Percentiles rank a stretch among this genome's conserved stretches.
Evolutionary conservation across 2,113 vertebrate species (phyloP).

Genomic region (Gracilinanus agilis): DNA sequence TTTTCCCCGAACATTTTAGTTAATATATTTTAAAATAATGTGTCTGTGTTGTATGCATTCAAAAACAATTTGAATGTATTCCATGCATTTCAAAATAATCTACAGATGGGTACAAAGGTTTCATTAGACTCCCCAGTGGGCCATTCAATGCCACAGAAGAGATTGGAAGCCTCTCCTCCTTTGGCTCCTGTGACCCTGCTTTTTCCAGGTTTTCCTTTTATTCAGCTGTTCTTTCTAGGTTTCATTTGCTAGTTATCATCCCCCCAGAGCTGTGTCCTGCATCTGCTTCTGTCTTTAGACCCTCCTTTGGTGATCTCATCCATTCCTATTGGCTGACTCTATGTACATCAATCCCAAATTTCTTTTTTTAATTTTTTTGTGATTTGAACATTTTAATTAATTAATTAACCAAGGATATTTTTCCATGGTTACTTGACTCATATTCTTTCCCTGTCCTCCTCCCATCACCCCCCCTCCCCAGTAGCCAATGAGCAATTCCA

Average conservation of each 20-base stretch:
- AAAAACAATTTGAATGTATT: neutral
- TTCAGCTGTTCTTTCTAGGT: neutral
- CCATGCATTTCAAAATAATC: neutral
- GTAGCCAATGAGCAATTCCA: too few species aligned
- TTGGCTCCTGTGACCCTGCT: neutral
- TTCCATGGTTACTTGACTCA: too few species aligned
- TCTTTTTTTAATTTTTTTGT: too few species aligned
- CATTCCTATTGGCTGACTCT: neutral
- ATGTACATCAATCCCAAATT: neutral
- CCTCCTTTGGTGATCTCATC: neutral
- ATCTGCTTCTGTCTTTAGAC: neutral
- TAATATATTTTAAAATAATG: neutral
- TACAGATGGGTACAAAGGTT: neutral
- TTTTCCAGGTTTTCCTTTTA: neutral
- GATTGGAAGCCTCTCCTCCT: neutral
- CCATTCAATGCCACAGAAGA: neutral
- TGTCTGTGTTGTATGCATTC: neutral
- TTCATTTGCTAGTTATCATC: neutral
- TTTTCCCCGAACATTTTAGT: neutral
- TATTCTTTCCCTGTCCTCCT: too few species aligned
- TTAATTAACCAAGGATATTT: too few species aligned
- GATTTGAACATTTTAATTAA: too few species aligned
- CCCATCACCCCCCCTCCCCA: too few species aligned
- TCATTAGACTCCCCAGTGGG: neutral
- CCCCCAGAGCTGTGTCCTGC: neutral